These are phyloP conservation scores for Sceliomorpha sp. DNA, from an alignment of 2,888 invertebrate genomes.

Conservation along the genomic window DNA sequence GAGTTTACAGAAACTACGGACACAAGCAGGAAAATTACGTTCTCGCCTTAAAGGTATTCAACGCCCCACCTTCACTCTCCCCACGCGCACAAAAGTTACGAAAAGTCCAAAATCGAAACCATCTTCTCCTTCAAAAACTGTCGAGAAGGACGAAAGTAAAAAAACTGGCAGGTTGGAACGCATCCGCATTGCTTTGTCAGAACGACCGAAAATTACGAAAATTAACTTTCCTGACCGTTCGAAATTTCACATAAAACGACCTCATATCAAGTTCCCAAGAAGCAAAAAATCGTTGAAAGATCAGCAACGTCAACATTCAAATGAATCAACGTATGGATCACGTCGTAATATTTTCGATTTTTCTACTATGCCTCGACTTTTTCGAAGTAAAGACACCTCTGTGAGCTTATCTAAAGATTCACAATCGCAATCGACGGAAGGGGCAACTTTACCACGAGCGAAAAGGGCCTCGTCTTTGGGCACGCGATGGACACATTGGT, in stretches of 20 bases:
- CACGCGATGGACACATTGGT: conserved; percentile 80
- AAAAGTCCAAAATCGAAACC: conserved; percentile 51
- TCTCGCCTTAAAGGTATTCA: conserved; percentile 85
- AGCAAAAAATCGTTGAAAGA: conserved; percentile 62
- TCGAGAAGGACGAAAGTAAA: conserved; percentile 46
- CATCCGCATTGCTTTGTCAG: conserved; percentile 84
- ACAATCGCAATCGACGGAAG: conserved; percentile 82
- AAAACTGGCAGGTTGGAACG: conserved; percentile 81
- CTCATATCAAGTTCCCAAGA: conserved; percentile 81
- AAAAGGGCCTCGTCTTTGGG: conserved; percentile 81
- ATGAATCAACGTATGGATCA: conserved; percentile 82
- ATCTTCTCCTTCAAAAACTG: conserved; percentile 26
- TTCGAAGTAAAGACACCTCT: conserved; percentile 75
- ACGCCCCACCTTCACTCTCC: conserved; percentile 82
- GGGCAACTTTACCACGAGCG: conserved; percentile 84
- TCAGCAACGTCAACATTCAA: conserved; percentile 79
- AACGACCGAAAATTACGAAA: conserved; percentile 80
- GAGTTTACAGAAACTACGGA: conserved; percentile 82
- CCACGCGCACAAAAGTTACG: conserved; percentile 50
- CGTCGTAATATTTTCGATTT: conserved; percentile 86
- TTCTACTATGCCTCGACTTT: conserved; percentile 88
- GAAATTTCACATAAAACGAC: conserved; percentile 81
- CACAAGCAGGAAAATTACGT: conserved; percentile 87
- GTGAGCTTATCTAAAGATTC: conserved; percentile 82
- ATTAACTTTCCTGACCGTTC: conserved; percentile 83